Conservation (phyloP, 2,888 invertebrate species). For the Petrolisthes manimaculis region DNA sequence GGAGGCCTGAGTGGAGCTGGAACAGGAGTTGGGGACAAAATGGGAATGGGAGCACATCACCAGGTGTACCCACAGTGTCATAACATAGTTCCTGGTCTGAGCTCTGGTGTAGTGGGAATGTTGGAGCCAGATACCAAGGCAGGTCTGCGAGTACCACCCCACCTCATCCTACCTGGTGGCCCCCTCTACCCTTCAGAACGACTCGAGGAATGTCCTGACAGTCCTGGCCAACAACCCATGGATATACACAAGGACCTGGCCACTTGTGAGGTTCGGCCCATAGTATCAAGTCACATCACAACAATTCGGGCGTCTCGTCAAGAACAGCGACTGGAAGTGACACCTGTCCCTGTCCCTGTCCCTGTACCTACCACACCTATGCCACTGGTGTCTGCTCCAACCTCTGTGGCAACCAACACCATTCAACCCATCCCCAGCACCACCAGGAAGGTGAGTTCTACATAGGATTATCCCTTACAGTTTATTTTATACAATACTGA, state of each 20-base stretch:
- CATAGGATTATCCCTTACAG: too few relatives aligned
- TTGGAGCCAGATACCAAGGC: conserved; percentile 28
- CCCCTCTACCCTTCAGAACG: conserved; percentile 27
- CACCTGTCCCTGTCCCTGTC: neutral
- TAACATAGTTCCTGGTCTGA: conserved; percentile 26
- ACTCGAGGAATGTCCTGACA: conserved; percentile 41
- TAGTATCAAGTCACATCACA: neutral
- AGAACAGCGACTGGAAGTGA: neutral
- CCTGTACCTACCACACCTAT: neutral
- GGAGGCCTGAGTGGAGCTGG: neutral
- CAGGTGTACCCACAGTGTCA: conserved; percentile 41
- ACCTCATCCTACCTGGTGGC: conserved; percentile 17
- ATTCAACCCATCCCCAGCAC: neutral
- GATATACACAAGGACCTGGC: conserved; percentile 34
- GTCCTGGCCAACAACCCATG: conserved; percentile 39
- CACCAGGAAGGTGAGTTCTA: neutral
- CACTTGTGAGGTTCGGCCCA: conserved; percentile 28
- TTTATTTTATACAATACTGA: too few relatives aligned
- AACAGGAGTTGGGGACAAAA: neutral
- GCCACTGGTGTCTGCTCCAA: neutral
- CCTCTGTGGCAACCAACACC: neutral
- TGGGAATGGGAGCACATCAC: conserved; percentile 10
- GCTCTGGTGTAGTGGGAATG: conserved; percentile 7
- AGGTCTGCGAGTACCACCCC: conserved; percentile 34
- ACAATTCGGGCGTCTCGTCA: neutral